phyloP scores from a whole-genome alignment of 2,888 invertebrate genomes.

The Aelia acuminata region DNA sequence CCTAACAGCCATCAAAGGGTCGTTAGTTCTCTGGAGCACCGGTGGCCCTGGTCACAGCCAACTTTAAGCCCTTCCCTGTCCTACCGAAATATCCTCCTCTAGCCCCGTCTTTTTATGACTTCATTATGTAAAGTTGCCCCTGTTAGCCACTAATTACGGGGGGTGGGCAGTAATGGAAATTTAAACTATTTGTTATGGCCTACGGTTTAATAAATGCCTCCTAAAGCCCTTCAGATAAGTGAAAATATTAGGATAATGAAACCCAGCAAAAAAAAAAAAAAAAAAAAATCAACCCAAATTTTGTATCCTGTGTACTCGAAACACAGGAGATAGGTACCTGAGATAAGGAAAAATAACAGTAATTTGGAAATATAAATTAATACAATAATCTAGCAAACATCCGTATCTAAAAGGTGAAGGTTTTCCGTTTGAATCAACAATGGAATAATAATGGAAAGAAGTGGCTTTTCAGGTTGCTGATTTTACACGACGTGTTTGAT shows the following conservation, averaged over 20 bases:
- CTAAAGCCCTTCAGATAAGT: neutral
- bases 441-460: too few species aligned
- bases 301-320: too few species aligned
- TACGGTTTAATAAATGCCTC: neutral
- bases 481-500: too few species aligned
- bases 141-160: slow-evolving; percentile 27
- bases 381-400: too few species aligned
- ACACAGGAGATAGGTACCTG: too few species aligned
- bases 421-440: too few species aligned
- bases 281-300: too few species aligned
- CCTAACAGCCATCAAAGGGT: slow-evolving; percentile 33
- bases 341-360: too few species aligned
- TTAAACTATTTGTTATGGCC: neutral
- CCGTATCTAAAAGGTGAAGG: too few species aligned
- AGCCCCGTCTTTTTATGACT: slow-evolving; percentile 9
- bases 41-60: neutral
- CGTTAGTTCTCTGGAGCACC: neutral
- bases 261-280: too few species aligned
- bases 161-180: neutral
- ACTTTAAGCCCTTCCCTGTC: neutral
- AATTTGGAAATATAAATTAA: too few species aligned
- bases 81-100: neutral
- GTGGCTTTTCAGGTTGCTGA: too few species aligned
- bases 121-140: slow-evolving; percentile 26
- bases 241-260: neutral